A percentile compares a stretch with the other conserved stretches of the same genome.
These are phyloP conservation scores for Drosophila kanekoi DNA, from an alignment of 2,888 invertebrate species.

Conservation along the genomic window DNA sequence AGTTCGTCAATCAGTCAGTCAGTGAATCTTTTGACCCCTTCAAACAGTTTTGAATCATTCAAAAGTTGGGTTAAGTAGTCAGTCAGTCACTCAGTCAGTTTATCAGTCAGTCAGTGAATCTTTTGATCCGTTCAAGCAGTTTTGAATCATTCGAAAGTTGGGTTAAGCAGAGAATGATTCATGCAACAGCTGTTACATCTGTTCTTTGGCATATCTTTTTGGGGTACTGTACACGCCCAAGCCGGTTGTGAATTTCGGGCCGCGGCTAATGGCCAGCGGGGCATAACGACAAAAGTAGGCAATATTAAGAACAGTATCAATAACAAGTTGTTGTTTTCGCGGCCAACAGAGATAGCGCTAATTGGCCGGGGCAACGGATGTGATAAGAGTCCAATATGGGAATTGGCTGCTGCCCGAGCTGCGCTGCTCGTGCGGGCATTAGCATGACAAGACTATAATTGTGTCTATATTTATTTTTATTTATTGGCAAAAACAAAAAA, in stretches of 20 bases:
- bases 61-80: no score
- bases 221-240: constrained; percentile 45
- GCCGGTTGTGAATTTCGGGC: constrained; percentile 43
- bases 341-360: constrained; percentile 67
- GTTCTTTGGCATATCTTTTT: constrained; percentile 25
- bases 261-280: no score
- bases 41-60: no score
- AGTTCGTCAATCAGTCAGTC: no score
- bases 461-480: constrained; percentile 10
- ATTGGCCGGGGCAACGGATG: constrained; percentile 68
- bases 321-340: constrained; percentile 60
- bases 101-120: background rate
- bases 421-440: constrained; percentile 45
- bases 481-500: constrained; percentile 7
- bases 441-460: constrained; percentile 32
- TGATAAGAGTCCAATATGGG: constrained; percentile 58
- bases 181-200: constrained; percentile 18
- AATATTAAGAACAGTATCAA: constrained; percentile 16
- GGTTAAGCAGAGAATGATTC: background rate
- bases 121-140: no score
- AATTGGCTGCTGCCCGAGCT: constrained; percentile 35
- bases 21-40: no score
- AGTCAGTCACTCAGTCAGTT: background rate
- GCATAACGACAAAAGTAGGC: constrained; percentile 23
- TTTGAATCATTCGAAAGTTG: background rate